These are phyloP conservation scores for Lophotriccus pileatus DNA, from an alignment of 2,797 vertebrate genomes.

Conservation along the genomic window DNA sequence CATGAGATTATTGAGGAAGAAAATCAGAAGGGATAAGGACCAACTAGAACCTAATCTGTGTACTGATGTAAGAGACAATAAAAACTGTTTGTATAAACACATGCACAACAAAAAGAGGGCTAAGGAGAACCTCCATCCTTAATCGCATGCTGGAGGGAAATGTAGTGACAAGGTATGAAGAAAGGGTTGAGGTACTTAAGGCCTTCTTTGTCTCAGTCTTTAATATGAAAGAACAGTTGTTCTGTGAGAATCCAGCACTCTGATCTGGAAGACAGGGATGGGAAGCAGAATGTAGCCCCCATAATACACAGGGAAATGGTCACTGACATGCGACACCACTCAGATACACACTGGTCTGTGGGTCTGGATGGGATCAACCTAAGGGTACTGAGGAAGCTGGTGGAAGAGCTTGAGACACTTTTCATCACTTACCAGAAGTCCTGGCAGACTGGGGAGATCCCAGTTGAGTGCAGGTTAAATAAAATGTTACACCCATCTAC, in stretches of 20 bases:
- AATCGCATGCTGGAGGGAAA: neutral
- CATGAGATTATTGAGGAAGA: neutral
- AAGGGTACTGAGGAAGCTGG: neutral
- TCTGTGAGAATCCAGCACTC: neutral
- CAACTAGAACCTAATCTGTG: neutral
- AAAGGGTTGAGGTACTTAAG: neutral
- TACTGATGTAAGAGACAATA: neutral
- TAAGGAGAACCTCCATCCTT: neutral
- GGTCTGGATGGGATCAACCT: neutral
- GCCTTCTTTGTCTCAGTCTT: neutral
- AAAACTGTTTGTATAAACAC: neutral
- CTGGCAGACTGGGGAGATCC: neutral
- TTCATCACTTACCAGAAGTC: neutral
- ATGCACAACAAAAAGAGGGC: neutral
- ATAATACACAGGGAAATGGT: neutral
- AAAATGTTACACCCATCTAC: neutral
- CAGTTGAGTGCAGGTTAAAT: neutral
- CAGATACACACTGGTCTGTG: neutral
- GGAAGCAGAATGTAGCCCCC: neutral
- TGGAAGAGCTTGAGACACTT: fast-evolving
- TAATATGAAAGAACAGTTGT: neutral
- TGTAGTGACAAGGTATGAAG: neutral
- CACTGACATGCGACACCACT: neutral
- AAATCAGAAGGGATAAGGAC: neutral
- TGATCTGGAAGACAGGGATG: neutral